phyloP scores from a whole-genome alignment of 2,113 vertebrate species.

The Furnarius figulus region DNA sequence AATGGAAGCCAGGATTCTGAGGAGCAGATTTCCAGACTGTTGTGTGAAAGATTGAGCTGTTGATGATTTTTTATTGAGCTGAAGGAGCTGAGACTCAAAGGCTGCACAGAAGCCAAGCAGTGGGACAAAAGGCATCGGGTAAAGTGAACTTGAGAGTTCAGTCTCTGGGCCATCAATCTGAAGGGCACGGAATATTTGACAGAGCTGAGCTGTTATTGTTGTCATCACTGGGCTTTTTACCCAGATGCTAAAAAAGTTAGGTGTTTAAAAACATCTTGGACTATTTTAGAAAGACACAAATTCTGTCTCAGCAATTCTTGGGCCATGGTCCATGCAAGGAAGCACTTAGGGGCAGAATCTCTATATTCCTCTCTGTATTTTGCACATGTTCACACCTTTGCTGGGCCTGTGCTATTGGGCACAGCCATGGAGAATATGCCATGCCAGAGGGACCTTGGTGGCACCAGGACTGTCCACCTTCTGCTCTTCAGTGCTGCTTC shows the following conservation, averaged over 20 bases:
- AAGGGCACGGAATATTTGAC: background rate
- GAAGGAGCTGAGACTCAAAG: background rate
- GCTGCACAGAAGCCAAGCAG: background rate
- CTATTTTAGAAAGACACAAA: background rate
- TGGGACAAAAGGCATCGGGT: background rate
- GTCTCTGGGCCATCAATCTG: background rate
- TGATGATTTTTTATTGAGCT: background rate
- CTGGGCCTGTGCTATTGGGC: background rate
- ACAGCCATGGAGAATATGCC: background rate
- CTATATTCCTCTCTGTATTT: background rate
- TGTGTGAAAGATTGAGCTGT: background rate
- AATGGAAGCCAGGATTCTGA: background rate
- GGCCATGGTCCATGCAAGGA: background rate
- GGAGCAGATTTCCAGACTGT: background rate
- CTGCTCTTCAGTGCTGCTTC: background rate
- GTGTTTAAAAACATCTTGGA: background rate
- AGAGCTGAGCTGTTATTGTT: background rate
- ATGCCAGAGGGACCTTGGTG: background rate
- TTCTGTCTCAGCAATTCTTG: background rate
- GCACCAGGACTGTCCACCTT: background rate
- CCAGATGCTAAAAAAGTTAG: background rate
- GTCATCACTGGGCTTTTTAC: background rate
- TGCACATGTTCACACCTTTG: background rate
- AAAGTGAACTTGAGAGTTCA: background rate
- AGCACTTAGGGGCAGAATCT: background rate